phyloP scores from a whole-genome alignment of 2,797 vertebrate genomes.

The Furcifer pardalis region DNA sequence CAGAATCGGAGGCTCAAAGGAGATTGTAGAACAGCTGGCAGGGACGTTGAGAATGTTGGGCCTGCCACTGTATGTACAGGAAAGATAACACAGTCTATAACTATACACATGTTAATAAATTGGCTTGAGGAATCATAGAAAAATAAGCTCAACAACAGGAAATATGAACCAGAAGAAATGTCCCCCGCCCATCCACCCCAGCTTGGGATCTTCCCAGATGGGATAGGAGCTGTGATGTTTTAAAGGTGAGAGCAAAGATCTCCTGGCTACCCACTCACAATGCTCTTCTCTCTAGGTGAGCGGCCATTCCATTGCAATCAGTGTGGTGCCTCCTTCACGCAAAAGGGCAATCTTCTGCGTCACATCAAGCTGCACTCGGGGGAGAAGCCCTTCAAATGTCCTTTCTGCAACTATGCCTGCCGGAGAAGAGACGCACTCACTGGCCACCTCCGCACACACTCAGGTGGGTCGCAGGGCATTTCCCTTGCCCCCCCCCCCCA shows the following conservation, averaged over 20 bases:
- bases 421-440: constrained; percentile 92
- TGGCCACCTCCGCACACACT: constrained; percentile 94
- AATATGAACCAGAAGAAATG: background rate
- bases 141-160: no score
- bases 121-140: background rate
- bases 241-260: background rate
- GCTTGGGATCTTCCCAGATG: background rate
- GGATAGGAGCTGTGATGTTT: background rate
- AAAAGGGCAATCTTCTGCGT: constrained; percentile 95
- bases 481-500: background rate
- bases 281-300: constrained; percentile 80
- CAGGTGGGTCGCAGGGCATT: constrained; percentile 80
- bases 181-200: background rate
- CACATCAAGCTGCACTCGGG: constrained; percentile 98
- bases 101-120: background rate
- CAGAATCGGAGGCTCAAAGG: background rate
- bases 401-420: constrained; percentile 94
- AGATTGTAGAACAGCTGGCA: background rate
- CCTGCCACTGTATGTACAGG: background rate
- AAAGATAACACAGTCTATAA: background rate
- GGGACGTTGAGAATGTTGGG: background rate
- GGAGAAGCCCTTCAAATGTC: constrained; percentile 98
- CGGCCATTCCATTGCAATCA: constrained; percentile 97
- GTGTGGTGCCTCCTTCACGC: constrained; percentile 97
- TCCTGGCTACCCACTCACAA: background rate